Evolutionary conservation across 2,797 vertebrate genomes (phyloP).

Genomic region (Neosalanx taihuensis): DNA sequence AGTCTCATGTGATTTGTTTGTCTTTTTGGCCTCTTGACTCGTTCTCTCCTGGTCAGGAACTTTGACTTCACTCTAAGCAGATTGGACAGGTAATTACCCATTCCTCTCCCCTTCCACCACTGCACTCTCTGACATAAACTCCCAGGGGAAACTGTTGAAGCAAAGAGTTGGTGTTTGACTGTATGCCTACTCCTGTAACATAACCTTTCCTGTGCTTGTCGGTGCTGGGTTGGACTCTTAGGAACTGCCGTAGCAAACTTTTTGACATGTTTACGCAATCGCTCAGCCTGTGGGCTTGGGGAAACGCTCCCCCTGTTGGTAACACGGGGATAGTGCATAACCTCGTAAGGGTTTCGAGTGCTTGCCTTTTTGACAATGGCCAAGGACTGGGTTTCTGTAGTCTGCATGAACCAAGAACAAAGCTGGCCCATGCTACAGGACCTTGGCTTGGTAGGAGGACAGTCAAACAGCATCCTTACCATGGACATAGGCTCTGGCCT

Average conservation of each 20-base stretch:
- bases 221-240: slow-evolving; percentile 84
- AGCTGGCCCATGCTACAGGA: slow-evolving; percentile 89
- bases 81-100: slow-evolving; percentile 51
- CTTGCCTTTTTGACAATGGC: slow-evolving; percentile 89
- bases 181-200: slow-evolving; percentile 65
- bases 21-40: slow-evolving; percentile 44
- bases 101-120: slow-evolving; percentile 32
- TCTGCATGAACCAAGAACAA: slow-evolving; percentile 97
- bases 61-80: slow-evolving; percentile 63
- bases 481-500: slow-evolving; percentile 71
- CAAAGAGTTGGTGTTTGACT: slow-evolving; percentile 65
- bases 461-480: slow-evolving; percentile 89
- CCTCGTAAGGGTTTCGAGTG: slow-evolving; percentile 83
- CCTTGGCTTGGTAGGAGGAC: slow-evolving; percentile 62
- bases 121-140: slow-evolving; percentile 20
- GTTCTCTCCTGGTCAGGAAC: slow-evolving; percentile 61
- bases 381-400: slow-evolving; percentile 95
- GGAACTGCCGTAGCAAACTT: slow-evolving; percentile 92
- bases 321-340: slow-evolving; percentile 81
- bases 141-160: slow-evolving; percentile 13
- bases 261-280: slow-evolving; percentile 89
- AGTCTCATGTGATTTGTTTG: slow-evolving; percentile 24
- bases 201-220: slow-evolving; percentile 73
- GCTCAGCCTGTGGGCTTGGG: slow-evolving; percentile 80
- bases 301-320: slow-evolving; percentile 73